These are phyloP conservation scores for Fabriciana adippe DNA, from an alignment of 2,888 invertebrate species.

Conservation along the genomic window DNA sequence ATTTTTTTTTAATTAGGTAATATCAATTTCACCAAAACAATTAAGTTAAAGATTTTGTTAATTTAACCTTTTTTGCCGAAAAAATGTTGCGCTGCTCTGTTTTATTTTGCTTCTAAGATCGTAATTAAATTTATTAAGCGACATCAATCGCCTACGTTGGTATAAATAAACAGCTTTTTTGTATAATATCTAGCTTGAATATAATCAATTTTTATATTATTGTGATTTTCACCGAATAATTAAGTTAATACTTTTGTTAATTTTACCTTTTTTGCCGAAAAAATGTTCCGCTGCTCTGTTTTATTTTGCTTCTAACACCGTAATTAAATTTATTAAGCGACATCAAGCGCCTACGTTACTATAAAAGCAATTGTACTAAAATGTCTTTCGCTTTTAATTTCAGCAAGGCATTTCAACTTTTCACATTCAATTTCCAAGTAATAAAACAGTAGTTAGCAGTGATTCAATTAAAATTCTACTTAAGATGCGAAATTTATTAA, in stretches of 20 bases:
- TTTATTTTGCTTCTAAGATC: conserved; percentile 10
- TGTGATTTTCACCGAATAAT: neutral
- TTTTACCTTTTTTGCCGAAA: neutral
- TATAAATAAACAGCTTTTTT: conserved; percentile 34
- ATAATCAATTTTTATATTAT: too few relatives aligned
- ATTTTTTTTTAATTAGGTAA: too few relatives aligned
- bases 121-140: conserved; percentile 22
- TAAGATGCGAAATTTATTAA: neutral
- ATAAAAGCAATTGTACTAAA: conserved; percentile 49
- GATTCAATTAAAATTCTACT: conserved; percentile 18
- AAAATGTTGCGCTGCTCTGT: neutral
- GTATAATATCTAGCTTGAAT: too few relatives aligned
- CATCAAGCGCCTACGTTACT: conserved; percentile 52
- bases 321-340: conserved; percentile 22
- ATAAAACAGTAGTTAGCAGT: conserved; percentile 21
- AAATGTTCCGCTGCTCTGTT: neutral
- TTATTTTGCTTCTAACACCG: conserved; percentile 13
- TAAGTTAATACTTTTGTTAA: neutral
- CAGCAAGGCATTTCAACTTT: conserved; percentile 44
- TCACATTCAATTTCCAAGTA: conserved; percentile 27
- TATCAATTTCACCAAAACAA: neutral
- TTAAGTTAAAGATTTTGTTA: neutral
- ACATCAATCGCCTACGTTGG: conserved; percentile 51
- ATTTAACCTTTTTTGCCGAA: neutral
- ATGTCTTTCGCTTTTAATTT: conserved; percentile 44